phyloP scores from a whole-genome alignment of 2,888 invertebrate genomes.

The Busseola fusca region DNA sequence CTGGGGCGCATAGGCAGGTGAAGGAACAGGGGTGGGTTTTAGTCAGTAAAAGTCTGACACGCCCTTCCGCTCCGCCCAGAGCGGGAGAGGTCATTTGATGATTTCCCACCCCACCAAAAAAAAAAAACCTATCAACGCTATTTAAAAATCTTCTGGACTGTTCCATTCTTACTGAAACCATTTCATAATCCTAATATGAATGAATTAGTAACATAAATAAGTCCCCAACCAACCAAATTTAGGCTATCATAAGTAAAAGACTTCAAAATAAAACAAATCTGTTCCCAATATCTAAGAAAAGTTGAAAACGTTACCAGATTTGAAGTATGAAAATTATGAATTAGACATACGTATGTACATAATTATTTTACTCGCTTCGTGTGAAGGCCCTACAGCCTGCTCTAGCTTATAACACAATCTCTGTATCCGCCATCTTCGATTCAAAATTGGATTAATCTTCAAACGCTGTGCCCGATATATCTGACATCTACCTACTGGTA shows the following conservation, averaged over 20 bases:
- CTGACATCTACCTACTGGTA: not conserved
- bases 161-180: not conserved
- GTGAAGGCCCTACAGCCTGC: not conserved
- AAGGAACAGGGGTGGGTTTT: too few species aligned
- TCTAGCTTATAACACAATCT: constrained; percentile 12
- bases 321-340: not conserved
- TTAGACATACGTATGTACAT: not conserved
- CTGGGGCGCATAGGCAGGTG: too few species aligned
- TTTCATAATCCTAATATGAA: not conserved
- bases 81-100: too few species aligned
- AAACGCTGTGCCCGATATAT: constrained; percentile 15
- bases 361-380: not conserved
- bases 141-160: not conserved
- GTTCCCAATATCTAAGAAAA: not conserved
- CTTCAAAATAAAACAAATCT: not conserved
- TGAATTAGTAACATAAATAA: not conserved
- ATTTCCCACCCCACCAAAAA: too few species aligned
- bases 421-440: constrained; percentile 6
- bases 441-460: constrained; percentile 27
- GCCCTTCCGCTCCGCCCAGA: too few species aligned
- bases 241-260: not conserved
- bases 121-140: not conserved
- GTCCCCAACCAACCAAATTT: not conserved
- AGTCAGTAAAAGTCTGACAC: too few species aligned
- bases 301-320: not conserved